Conservation (phyloP, 2,797 vertebrate species). For the Cynopterus sphinx region DNA sequence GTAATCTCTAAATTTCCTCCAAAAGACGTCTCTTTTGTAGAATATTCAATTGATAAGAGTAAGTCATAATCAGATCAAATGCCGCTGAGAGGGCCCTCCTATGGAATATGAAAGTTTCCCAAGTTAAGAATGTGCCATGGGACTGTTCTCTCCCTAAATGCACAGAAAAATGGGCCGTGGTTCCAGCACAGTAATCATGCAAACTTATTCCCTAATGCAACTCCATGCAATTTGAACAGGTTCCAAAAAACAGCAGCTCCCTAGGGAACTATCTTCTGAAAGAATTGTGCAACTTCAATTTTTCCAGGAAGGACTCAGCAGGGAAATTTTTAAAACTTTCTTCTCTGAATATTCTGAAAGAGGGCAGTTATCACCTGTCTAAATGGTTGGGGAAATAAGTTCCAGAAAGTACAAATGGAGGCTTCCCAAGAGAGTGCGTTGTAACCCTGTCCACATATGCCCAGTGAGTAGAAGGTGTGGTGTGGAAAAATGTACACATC, state of each 20-base stretch:
- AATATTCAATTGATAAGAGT: background rate
- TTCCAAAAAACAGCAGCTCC: background rate
- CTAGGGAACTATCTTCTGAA: background rate
- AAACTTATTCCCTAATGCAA: background rate
- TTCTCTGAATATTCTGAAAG: background rate
- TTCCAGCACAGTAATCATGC: background rate
- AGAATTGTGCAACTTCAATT: constrained; percentile 32
- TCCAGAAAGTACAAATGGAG: background rate
- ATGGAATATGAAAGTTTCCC: background rate
- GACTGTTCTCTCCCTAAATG: background rate
- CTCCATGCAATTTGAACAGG: background rate
- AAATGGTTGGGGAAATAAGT: background rate
- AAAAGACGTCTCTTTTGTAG: background rate
- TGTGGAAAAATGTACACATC: background rate
- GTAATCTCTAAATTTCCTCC: background rate
- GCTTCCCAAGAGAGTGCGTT: background rate
- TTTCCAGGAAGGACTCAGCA: constrained; percentile 12
- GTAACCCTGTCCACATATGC: constrained; percentile 31
- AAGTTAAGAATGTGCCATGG: background rate
- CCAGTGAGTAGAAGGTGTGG: constrained; percentile 38
- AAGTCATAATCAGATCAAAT: background rate
- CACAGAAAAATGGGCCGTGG: background rate
- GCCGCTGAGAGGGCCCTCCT: background rate
- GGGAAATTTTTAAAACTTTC: background rate
- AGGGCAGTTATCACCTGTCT: background rate